Percentiles rank a stretch among this genome's conserved stretches.
These are phyloP conservation scores for Podocnemis expansa DNA, from an alignment of 2,113 vertebrate species.

Conservation along the genomic window DNA sequence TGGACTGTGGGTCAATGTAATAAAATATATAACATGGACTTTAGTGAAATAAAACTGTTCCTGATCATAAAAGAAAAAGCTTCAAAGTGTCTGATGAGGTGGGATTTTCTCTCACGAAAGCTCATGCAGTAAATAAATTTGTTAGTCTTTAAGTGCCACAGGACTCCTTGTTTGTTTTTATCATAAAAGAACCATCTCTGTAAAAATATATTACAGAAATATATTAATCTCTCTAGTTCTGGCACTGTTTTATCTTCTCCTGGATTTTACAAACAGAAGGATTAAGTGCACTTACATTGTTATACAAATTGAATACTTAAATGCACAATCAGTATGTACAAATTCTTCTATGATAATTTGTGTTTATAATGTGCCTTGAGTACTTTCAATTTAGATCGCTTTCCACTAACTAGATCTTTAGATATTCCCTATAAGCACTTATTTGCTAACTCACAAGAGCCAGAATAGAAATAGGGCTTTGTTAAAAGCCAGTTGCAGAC, in stretches of 20 bases:
- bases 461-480: neutral
- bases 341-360: neutral
- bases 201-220: neutral
- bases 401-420: fast-evolving
- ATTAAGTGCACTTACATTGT: fast-evolving
- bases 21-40: fast-evolving
- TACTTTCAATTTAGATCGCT: neutral
- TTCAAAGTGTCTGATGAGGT: too few relatives aligned
- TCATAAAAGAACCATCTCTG: fast-evolving
- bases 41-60: fast-evolving
- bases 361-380: neutral
- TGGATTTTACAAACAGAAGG: fast-evolving
- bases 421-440: neutral
- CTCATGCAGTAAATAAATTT: too few relatives aligned
- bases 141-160: too few relatives aligned
- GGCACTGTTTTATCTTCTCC: fast-evolving
- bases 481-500: fast-evolving
- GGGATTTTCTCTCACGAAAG: too few relatives aligned
- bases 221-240: fast-evolving
- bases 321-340: fast-evolving
- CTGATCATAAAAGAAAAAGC: fast-evolving
- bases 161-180: too few relatives aligned
- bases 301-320: neutral
- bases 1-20: fast-evolving
- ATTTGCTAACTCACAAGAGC: neutral